A percentile compares a stretch with the other conserved stretches of the same genome.
phyloP scores from a whole-genome alignment of 1,140 invertebrate species.

The Notospermus geniculatus region DNA sequence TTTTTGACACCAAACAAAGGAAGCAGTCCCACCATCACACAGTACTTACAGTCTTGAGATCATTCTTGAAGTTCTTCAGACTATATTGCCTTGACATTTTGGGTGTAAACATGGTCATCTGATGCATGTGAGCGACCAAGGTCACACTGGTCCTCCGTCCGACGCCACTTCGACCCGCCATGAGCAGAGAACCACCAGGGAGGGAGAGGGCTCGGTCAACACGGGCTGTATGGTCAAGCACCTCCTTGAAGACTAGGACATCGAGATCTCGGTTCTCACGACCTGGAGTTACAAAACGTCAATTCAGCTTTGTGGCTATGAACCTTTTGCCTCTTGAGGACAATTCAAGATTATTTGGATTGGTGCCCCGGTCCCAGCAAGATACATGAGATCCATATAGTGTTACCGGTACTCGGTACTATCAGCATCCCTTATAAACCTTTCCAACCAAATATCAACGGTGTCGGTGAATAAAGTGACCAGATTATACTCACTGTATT shows the following conservation, averaged over 20 bases:
- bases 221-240: conserved; percentile 65
- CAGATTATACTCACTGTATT: conserved; percentile 62
- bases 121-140: conserved; percentile 71
- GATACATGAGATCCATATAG: no score
- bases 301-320: no score
- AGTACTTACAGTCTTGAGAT: conserved; percentile 61
- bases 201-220: conserved; percentile 65
- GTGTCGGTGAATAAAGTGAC: not conserved
- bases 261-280: conserved; percentile 63
- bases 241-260: conserved; percentile 65
- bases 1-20: no score
- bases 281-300: no score
- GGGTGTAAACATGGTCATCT: conserved; percentile 66
- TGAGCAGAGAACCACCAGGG: conserved; percentile 67
- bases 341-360: no score
- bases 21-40: no score
- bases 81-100: conserved; percentile 62
- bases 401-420: no score
- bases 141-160: conserved; percentile 73
- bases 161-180: conserved; percentile 74
- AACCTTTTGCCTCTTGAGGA: no score
- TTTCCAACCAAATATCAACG: no score
- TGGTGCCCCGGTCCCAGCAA: no score
- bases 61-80: conserved; percentile 66
- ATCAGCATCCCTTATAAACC: no score